These are phyloP conservation scores for Brachirus orientalis DNA, from an alignment of 2,113 vertebrate species.

Conservation along the genomic window DNA sequence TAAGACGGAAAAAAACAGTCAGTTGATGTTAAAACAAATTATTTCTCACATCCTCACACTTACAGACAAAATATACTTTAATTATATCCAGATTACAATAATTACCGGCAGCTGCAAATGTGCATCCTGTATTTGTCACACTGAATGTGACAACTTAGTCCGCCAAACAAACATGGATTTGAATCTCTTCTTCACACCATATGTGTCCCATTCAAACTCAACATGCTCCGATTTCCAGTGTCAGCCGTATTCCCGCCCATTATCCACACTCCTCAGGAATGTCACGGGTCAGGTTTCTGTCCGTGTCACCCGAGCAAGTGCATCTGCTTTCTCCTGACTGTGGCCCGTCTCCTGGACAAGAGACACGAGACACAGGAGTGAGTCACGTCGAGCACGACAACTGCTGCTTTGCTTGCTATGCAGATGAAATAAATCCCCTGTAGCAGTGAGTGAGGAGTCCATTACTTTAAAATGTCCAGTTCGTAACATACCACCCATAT, in stretches of 20 bases:
- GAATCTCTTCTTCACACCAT: background rate
- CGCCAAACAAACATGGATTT: background rate
- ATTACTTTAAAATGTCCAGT: too few species aligned
- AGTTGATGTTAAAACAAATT: too few species aligned
- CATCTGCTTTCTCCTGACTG: background rate
- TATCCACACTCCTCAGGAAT: constrained; percentile 5
- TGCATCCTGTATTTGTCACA: background rate
- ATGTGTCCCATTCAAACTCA: background rate
- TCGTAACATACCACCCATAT: too few species aligned
- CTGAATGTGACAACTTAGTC: background rate
- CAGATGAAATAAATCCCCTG: background rate
- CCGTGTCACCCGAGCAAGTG: constrained; percentile 8
- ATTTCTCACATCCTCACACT: too few species aligned
- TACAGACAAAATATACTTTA: too few species aligned
- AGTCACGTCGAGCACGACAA: background rate
- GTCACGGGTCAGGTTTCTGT: constrained; percentile 3
- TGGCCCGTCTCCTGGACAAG: too few species aligned
- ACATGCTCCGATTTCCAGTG: background rate
- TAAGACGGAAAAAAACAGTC: too few species aligned
- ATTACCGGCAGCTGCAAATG: background rate
- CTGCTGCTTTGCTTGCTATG: background rate
- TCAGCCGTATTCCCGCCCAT: constrained; percentile 8
- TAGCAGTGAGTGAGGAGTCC: too few species aligned
- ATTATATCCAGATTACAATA: background rate
- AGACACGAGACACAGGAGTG: background rate